Base-by-base conservation (phyloP, 2,888 invertebrate species). In the Pimpla rufipes region DNA sequence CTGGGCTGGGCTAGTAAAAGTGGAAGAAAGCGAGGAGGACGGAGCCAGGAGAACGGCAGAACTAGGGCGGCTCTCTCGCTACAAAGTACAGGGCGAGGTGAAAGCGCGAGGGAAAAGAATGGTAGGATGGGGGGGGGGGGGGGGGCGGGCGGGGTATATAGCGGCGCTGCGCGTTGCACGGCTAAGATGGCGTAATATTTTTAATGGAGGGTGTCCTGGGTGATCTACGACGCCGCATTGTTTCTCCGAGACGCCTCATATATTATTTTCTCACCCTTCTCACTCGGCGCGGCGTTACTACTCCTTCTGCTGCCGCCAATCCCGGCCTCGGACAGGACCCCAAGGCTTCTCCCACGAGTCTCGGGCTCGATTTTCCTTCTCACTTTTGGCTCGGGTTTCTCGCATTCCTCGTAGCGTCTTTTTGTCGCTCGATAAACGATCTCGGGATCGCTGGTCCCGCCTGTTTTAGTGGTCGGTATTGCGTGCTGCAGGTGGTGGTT, bases 141-240 rank as follows among this genome's bases (percentile, higher is more conserved):
- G 29, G 29, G 29, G 3, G 29, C 2, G 29, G 2, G 2, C 3
- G 29, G 29, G 2, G 29, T 29, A 29, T 29, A 29, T 29, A 29
- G 29, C 29, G 29, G 79, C 62, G 40, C 67, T 57, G 42, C 59
- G 75, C 83, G 88, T 87, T 86, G 82, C 87, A 85, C 85, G 88
- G 88, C 87, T 89, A 92, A 92, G 92, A 91, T 91, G 92, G 90
- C 90, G 92, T 91, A 92, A 92, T 93, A 93, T 92, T 93, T 93
- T 92, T 93, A 93, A 93, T 92, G 93, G 92, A 91, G 90, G 91
- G 90, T 90, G 92, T 91, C 91, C 89, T 88, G 90, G 91, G 90
- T 93, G 93, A 93, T 93, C 91, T 92, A 92, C 91, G 91, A 90
- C 88, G 87, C 87, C 88, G 91, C 91, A 92, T 93, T 92, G 93